Percentiles rank a stretch among this genome's conserved stretches.
Evolutionary conservation across 2,113 vertebrate genomes (phyloP).

Genomic region (Loxodonta africana): DNA sequence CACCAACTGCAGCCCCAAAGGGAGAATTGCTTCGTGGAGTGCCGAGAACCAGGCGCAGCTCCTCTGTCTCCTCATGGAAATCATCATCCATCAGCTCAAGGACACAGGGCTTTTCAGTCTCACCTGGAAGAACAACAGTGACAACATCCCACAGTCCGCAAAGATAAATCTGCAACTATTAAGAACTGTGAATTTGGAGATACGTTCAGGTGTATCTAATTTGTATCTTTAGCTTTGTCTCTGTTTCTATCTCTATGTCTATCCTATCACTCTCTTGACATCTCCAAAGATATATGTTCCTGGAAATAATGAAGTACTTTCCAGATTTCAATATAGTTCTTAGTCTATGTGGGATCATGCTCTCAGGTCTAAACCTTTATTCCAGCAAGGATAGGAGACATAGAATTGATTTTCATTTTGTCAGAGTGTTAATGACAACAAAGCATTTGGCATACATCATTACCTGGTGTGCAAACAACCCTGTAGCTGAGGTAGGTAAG

Average conservation of each 20-base stretch:
- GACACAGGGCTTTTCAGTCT: conserved; percentile 93
- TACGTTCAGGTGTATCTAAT: background rate
- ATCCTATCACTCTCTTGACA: background rate
- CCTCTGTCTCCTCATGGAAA: conserved; percentile 94
- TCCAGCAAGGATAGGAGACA: background rate
- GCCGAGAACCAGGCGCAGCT: conserved; percentile 95
- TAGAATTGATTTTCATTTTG: background rate
- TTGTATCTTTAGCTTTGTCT: background rate
- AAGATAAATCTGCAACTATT: accelerated
- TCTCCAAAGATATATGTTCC: background rate
- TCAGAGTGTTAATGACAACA: background rate
- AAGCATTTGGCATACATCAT: background rate
- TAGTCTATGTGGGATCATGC: background rate
- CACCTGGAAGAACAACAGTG: conserved; percentile 88
- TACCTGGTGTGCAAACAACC: background rate
- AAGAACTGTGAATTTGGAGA: background rate
- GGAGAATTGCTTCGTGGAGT: conserved; percentile 93
- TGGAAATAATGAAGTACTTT: background rate
- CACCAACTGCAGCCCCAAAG: conserved; percentile 94
- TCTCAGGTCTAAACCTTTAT: background rate
- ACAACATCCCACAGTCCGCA: background rate
- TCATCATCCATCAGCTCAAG: conserved; percentile 92
- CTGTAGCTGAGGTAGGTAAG: background rate
- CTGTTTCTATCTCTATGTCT: background rate
- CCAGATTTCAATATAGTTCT: background rate